Evolutionary conservation across 2,888 invertebrate species (phyloP), one percentile per base, ranked within the genome.

Genomic region (Strigamia transsilvanica): DNA sequence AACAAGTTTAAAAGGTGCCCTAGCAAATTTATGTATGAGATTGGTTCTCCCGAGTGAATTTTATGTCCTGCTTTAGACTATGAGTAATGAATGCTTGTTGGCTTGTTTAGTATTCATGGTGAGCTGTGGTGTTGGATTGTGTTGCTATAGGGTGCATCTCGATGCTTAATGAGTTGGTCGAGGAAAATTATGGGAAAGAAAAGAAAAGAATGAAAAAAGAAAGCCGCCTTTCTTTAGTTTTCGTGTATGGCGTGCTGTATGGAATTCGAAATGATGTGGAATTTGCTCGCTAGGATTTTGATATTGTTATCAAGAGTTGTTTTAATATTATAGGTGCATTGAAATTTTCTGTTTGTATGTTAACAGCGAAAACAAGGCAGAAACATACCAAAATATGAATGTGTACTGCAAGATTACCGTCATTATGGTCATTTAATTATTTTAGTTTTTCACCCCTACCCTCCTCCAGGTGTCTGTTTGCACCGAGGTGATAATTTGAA

Each of bases 21-120:
- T 18, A 21, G 18, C n/a, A 21, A 61, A 61, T 61, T 61, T 61
- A 61, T 61, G 61, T 61, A 61, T 61, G 61, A 61, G 61, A 61
- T 61, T 61, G 61, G 18, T 61, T 46, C 46, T 46, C 21, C 18
- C 6, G 61, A 61, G 61, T 61, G 61, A 21, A 61, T 61, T 61
- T 61, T 61, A 61, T 61, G 61, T 61, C 18, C 61, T 61, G 61
- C 61, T 61, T 61, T n/a, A 61, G 9, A 23, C 18, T 61, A 61
- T 61, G 61, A 61, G 61, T 61, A 61, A 61, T 61, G 61, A 61
- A 61, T 61, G 61, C 61, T 61, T 61, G 61, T 61, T 61, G 61
- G 61, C 10, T n/a, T 61, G 23, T 18, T 61, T 61, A n/a, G 61
- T 61, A 61, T 61, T 61, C 61, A 61, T 61, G 61, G 18, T 61